Evolutionary conservation across 2,888 invertebrate genomes (phyloP), one percentile per base, ranked within the genome.

Genomic region (Acronicta alni): DNA sequence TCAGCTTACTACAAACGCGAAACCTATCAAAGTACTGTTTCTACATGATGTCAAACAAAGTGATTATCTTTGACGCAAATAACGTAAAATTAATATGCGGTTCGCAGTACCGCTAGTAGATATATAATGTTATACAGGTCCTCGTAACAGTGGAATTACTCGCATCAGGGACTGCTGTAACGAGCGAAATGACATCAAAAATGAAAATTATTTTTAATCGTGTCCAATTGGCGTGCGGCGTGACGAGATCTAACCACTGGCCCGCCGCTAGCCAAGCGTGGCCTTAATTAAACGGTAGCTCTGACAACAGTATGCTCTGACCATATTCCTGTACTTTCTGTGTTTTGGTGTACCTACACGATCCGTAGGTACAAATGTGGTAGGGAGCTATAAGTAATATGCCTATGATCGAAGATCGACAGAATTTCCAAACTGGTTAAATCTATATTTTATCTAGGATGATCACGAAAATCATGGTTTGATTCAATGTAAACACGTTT

Each of bases 131-230:
- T 54, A 54, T 59, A 69, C 55, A 67, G 67, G 67, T 68, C 67
- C 61, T 79, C 72, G 72, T 84, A 85, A 85, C 81, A 84, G 83
- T 83, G 64, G 83, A 89, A 92, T 93, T 92, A 90, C 79, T 75
- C 92, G 93, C 92, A 89, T 86, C 92, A 82, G 80, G 79, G 88
- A 78, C 57, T 79, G 47, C 61, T 41, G 79, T 93, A 93, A 93
- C 86, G 57, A 86, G 85, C 86, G 86, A 89, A 93, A 91, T 93
- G 93, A 93, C 94, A 94, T 89, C 89, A 89, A 91, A 91, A 91
- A 92, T 91, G 92, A 86, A 92, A 94, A 93, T 93, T 93, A 92
- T 90, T 93, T 93, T 93, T 93, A 93, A 93, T 93, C 92, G 89
- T 82, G 72, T 81, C 87, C 92, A 93, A 93, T 93, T 94, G 92